Evolutionary conservation across 2,113 vertebrate species (phyloP).

Genomic region (Heterocephalus glaber): DNA sequence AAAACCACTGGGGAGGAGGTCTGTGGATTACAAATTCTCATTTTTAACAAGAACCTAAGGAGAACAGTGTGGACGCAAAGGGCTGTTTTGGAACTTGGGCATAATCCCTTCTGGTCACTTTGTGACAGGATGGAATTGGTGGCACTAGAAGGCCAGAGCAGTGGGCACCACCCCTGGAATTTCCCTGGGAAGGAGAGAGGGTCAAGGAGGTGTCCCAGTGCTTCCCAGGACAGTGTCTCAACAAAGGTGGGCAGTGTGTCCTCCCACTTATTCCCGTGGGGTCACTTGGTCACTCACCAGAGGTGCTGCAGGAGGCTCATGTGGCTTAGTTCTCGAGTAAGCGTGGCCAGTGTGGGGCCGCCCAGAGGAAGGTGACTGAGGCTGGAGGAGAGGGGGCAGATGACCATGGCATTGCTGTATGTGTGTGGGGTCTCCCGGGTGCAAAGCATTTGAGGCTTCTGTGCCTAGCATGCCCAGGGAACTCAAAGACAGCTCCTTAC

Average conservation of each 20-base stretch:
- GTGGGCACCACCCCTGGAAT: neutral
- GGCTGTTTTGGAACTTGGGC: neutral
- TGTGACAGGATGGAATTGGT: neutral
- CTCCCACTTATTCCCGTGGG: neutral
- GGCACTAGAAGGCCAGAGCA: neutral
- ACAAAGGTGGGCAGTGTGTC: fast-evolving
- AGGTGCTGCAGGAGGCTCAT: conserved; percentile 84
- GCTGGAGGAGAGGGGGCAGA: conserved; percentile 80
- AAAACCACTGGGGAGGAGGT: neutral
- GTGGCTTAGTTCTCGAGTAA: conserved; percentile 80
- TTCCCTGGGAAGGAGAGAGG: neutral
- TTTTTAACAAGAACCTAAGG: neutral
- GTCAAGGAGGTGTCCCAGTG: neutral
- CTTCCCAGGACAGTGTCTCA: neutral
- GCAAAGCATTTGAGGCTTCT: neutral
- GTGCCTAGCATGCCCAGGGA: neutral
- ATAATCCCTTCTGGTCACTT: neutral
- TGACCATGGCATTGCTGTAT: neutral
- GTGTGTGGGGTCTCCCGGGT: neutral
- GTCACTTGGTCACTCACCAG: conserved; percentile 82
- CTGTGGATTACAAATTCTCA: neutral
- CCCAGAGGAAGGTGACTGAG: conserved; percentile 84
- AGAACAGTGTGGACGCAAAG: fast-evolving
- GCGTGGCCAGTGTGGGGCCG: conserved; percentile 62
- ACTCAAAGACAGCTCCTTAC: neutral